Evolutionary conservation across 2,113 vertebrate species (phyloP).

Genomic region (Casuarius casuarius): DNA sequence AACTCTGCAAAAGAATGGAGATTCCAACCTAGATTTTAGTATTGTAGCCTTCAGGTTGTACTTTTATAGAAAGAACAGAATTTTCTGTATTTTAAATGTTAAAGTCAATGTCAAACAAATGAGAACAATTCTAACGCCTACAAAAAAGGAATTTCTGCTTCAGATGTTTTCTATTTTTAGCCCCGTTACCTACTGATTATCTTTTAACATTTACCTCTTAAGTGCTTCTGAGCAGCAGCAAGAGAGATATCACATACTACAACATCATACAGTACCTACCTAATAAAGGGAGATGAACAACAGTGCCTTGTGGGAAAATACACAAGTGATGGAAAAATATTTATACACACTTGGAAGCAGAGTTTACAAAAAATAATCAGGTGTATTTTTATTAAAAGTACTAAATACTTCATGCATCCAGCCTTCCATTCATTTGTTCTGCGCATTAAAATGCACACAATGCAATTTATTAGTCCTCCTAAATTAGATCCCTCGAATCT

Average conservation of each 20-base stretch:
- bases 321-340: fast-evolving
- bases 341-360: background rate
- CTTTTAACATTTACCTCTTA: background rate
- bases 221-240: background rate
- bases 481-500: constrained; percentile 47
- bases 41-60: constrained; percentile 1
- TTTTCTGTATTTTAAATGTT: constrained; percentile 8
- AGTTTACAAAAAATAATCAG: background rate
- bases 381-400: background rate
- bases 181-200: background rate
- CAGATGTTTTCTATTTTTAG: constrained; percentile 12
- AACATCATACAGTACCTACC: background rate
- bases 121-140: background rate
- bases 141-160: constrained; percentile 25
- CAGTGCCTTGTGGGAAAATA: background rate
- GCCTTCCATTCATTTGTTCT: background rate
- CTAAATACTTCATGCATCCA: background rate
- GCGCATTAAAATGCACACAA: background rate
- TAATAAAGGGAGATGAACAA: background rate
- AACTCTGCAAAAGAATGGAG: background rate
- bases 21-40: background rate
- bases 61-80: background rate
- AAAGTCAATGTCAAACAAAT: background rate
- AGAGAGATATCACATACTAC: background rate
- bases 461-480: constrained; percentile 5